phyloP scores from a whole-genome alignment of 2,888 invertebrate genomes.

The Priapulus caudatus region DNA sequence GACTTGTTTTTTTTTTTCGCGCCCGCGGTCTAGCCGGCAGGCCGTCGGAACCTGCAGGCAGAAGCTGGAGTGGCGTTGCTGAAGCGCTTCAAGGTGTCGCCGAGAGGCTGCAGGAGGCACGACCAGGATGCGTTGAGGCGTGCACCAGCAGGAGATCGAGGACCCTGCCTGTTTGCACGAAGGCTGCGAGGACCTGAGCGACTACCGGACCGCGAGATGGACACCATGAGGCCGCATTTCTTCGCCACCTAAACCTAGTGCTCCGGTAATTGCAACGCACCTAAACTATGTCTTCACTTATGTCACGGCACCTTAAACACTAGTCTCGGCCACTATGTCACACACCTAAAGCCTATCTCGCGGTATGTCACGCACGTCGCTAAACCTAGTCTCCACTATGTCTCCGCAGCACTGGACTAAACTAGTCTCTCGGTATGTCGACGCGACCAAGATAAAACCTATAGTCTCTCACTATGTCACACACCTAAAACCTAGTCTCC shows the following conservation, averaged over 20 bases:
- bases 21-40: no score
- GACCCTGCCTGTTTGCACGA: constrained; percentile 92
- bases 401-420: constrained; percentile 5
- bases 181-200: constrained; percentile 63
- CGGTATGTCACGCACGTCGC: not conserved
- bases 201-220: constrained; percentile 46
- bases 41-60: no score
- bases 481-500: no score
- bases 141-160: constrained; percentile 72
- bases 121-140: constrained; percentile 29
- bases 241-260: constrained; percentile 89
- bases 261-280: constrained; percentile 43
- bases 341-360: not conserved
- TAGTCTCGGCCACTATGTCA: no score
- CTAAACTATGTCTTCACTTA: constrained; percentile 10
- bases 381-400: not conserved
- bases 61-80: constrained; percentile 86
- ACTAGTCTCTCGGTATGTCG: not conserved
- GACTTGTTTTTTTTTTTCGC: no score
- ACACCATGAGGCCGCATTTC: constrained; percentile 92
- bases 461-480: no score
- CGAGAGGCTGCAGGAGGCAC: constrained; percentile 30
- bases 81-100: constrained; percentile 76
- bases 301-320: no score
- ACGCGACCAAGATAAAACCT: no score